Evolutionary conservation across 2,797 vertebrate species (phyloP).

Genomic region (Uromys caudimaculatus): DNA sequence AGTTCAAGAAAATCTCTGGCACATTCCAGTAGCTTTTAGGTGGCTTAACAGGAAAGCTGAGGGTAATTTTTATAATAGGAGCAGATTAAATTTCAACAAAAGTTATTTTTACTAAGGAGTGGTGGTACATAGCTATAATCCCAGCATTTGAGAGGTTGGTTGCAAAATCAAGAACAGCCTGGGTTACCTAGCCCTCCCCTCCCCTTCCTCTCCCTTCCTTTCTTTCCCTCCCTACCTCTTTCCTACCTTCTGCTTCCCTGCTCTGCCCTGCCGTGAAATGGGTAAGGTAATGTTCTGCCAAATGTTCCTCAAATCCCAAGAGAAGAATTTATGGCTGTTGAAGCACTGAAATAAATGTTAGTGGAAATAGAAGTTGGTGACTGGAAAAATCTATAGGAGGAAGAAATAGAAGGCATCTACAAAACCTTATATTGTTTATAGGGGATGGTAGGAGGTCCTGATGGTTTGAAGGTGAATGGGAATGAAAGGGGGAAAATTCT

Average conservation of each 20-base stretch:
- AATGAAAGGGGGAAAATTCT: neutral
- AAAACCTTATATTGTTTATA: neutral
- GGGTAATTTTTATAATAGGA: conserved; percentile 52
- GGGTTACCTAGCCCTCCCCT: neutral
- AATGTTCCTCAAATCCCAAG: neutral
- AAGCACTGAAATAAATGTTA: conserved; percentile 26
- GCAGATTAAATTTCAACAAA: conserved; percentile 39
- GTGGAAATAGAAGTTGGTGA: conserved; percentile 24
- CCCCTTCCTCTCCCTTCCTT: too few relatives aligned
- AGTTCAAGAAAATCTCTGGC: neutral
- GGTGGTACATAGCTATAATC: neutral
- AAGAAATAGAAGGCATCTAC: neutral
- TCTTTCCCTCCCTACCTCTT: neutral
- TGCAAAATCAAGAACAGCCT: neutral
- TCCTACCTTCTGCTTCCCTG: neutral
- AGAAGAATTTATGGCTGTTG: neutral
- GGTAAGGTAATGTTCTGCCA: neutral
- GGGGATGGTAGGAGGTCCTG: neutral
- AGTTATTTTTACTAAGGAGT: neutral
- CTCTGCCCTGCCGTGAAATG: neutral
- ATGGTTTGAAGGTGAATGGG: neutral
- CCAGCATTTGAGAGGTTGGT: neutral
- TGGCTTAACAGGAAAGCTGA: conserved; percentile 52
- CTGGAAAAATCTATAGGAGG: neutral
- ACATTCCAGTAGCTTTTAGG: neutral